Base-by-base conservation (phyloP, 2,113 vertebrate genomes). In the Thunnus maccoyii region DNA sequence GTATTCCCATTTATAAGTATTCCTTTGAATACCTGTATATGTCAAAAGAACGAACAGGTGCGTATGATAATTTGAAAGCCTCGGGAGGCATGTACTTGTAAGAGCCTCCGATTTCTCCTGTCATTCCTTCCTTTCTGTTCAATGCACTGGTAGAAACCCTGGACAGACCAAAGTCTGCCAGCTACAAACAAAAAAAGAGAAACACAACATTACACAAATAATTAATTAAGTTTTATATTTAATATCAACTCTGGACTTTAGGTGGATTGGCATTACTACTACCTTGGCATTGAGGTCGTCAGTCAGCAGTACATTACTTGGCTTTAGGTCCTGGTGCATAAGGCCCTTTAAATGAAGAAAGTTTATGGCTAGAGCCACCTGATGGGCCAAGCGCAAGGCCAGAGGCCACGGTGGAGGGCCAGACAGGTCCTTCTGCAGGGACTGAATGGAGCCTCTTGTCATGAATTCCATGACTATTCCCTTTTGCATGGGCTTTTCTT, bases 131-230 rank as follows among this genome's bases (percentile, higher is more conserved):
- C 3, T 0, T 30, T 47, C n/a, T 22, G 1, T 1, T 85, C 68
- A 73, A 83, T 85, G 20, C 41, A 81, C 93, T 80, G 46, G 55
- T 79, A 25, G 90, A 93, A 78, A 95, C 84, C 36, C 88, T 94
- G 20, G 94, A 94, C 74, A 97, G 79, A 48, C 96, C 96, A 89
- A 97, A 97, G 89, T 97, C 96, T 82, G 95, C 93, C 18, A 97
- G 44, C 96, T 97, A 72, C n/a, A 82, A 67, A 84, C 22, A 12
- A 44, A 30, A 85, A 13, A 66, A 58, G n/a, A 65, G 4, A 55
- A n/a, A 65, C 9, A 58, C 17, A 8, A 25, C 18, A 62, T 30
- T 8, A 36, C 51, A 64, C 1, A 22, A 16, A 62, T 16, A 11
- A 22, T 22, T 2, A 11, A 9, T 51, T 30, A 5, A 22, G 6